Base-by-base conservation (phyloP, 1,140 invertebrate genomes). In the Zaprionus camerounensis region DNA sequence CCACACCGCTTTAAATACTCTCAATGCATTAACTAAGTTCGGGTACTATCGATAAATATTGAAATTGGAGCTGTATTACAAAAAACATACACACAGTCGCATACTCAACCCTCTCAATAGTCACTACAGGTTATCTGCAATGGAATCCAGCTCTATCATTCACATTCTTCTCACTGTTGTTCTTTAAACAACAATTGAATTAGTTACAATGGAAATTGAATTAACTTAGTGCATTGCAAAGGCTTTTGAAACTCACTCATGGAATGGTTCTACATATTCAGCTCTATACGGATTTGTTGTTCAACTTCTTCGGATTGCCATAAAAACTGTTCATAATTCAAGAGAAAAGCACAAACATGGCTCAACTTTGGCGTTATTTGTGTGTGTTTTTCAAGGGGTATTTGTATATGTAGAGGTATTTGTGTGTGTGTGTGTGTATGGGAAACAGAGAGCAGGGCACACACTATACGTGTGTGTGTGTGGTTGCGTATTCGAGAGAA, bases 291-390 rank as follows among this genome's bases (percentile, higher is more conserved):
- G 63, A 76, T 67, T 82, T 64, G 36, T 61, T 61, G 44, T 24
- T 65, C 22, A 17, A 41, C 62, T 82, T 38, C 38, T 22, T 36
- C 31, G 36, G 56, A 53, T 36, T 58, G 41, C 61, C 61, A 61
- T 44, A 55, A 64, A 36, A 71, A 76, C 62, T 80, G 71, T 65
- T 73, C 79, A 80, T 84, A 80, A 73, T 77, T 77, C 67, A 68
- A 57, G 55, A 57, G 49, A 77, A 62, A 66, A 69, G 72, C 63
- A 70, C 36, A 59, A 57, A n/a, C 34, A 61, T 12, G 20, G 46
- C 4, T 51, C 46, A 22, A 22, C 46, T 36, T 36, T 55, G 38
- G 3, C 49, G n/a, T 68, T 51, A 20, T 22, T 69, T 69, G 46
- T 41, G 6, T 46, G 49, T 38, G 53, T 59, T 41, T 61, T 24